Evolutionary conservation across 2,888 invertebrate genomes (phyloP), one percentile per base, ranked within the genome.

Genomic region (Drosophila macrospina): DNA sequence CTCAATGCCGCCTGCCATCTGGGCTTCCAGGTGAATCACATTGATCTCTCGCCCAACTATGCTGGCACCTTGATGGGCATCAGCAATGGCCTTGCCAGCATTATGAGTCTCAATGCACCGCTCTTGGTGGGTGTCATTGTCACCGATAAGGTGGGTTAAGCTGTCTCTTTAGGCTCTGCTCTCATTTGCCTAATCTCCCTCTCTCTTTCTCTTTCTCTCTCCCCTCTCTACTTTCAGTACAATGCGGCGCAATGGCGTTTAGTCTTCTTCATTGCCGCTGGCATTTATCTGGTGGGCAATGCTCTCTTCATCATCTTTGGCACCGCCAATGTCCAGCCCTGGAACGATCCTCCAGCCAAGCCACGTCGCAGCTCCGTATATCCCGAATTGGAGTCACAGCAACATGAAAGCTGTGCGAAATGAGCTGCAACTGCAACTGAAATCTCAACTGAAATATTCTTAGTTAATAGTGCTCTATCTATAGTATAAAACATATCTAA

Each of bases 21-120:
- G 39, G 97, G 97, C 6, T 96, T 95, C 87, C 94, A 96, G 94
- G 93, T 94, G 94, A 97, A 97, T 75, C 97, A 97, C 88, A 96
- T 97, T 80, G 97, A 97, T 92, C 93, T 97, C 50, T 95, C 97
- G 5, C 97, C 97, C 0, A 96, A 96, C 90, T 96, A 95, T 90
- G 96, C 97, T 2, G 97, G 97, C 30, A 95, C 95, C 0, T 91
- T 97, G 80, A 97, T 97, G 96, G 97, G 97, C 2, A 94, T 97
- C 77, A 96, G 96, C 1, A 97, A 97, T 89, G 95, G 95, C 5
- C 92, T 94, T 0, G 95, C 96, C 0, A 96, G 96, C 87, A 93
- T 96, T 10, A 95, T 96, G 91, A 96, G 96, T 51, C 95, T 97
- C 54, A 91, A 96, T 76, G 96, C 96, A 0, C 97, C 97, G 0